Evolutionary conservation across 2,113 vertebrate genomes (phyloP), one percentile per base, ranked within the genome.

Genomic region (Menidia beryllina): DNA sequence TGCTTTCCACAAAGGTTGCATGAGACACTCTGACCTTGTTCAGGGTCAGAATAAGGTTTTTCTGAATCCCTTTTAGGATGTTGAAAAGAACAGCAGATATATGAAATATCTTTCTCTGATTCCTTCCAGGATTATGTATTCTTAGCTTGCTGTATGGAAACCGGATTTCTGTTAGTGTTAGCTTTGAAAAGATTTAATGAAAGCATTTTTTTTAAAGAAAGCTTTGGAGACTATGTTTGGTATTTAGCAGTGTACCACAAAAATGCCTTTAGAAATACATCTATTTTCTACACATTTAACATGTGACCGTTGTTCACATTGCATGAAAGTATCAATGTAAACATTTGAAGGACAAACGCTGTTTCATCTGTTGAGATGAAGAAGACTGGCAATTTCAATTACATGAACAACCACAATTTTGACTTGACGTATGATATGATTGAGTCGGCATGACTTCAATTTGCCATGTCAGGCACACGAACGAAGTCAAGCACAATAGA

Each of bases 1-100:
- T 87, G 82, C 76, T 87, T 81, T 75, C 72, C 75, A 72, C 71
- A 68, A 75, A 71, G 78, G 79, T 79, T 79, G 54, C 69, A 77
- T 38, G 73, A 85, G 78, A 70, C 69, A 75, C 39, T 77, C 52
- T 72, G 85, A 86, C 86, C 84, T 81, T 86, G 86, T 86, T 10
- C 6, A 11, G 26, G 61, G 64, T 65, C 34, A 39, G 17, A 67
- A 57, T 11, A 50, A 69, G 72, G 59, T 69, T 72, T 26, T 15
- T 15, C 53, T 48, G 48, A 79, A 82, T 81, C 69, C 63, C 55
- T 75, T 61, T 66, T 38, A 63, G 52, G 60, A 51, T 34, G 47
- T 55, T 72, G 27, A 69, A 49, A 36, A 27, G 60, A 73, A 15
- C 43, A 15, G 14, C 9, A 20, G 49, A 57, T 19, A 77, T 60